Evolutionary conservation across 2,797 vertebrate genomes (phyloP), one percentile per base, ranked within the genome.

Genomic region (Todus mexicanus): DNA sequence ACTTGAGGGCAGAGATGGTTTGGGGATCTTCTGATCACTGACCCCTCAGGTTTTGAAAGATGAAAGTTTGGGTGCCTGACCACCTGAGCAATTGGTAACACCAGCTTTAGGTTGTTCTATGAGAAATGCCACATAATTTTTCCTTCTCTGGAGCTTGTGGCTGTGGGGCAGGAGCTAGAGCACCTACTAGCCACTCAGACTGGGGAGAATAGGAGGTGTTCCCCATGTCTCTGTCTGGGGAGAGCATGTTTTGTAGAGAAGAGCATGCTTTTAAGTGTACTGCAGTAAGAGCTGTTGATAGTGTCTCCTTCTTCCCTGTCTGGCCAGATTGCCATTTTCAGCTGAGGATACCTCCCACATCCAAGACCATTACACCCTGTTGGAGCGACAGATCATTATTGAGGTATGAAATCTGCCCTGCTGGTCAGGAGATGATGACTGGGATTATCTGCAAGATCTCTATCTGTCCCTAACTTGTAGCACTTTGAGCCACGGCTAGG

Each of bases 301-400:
- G 7, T 26, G 43, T 73, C 76, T 96, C 42, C 54, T 79, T 85
- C 38, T 35, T 87, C 51, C 97, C 87, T 90, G 95, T 98, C 68
- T 72, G 92, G 4, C 64, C 85, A 98, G 98, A 85, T 97, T 98
- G 51, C 98, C 98, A 0, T 99, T 99, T 96, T 98, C 98, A 88
- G 88, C 97, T 29, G 99, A 99, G 66, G 99, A 99, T 86, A 93
- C 94, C 10, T 90, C 94, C 65, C 98, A 98, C 26, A 94, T 99
- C 64, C 98, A 98, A 97, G 99, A 99, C 89, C 99, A 99, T 95
- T 99, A 98, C 85, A 99, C 98, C 0, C 97, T 99, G 70, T 97
- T 99, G 97, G 99, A 99, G 93, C 97, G 99, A 68, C 99, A 99
- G 97, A 99, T 99, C 94, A 98, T 99, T 84, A 98, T 99, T 35